Evolutionary conservation across 2,113 vertebrate species (phyloP).

Genomic region (Holacanthus passer): DNA sequence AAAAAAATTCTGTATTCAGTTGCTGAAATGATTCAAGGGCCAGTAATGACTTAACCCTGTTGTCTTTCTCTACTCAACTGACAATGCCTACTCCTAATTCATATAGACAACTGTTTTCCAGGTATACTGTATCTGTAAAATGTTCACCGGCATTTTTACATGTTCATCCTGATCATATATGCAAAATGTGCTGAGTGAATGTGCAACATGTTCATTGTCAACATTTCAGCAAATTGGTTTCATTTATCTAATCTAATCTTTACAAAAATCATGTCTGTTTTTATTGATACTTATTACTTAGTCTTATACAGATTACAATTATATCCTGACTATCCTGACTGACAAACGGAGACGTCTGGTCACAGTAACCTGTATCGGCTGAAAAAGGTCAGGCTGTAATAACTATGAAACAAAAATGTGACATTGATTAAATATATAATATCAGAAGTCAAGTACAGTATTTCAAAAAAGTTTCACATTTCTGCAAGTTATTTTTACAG

Average conservation of each 20-base stretch:
- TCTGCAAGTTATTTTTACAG: conserved; percentile 1
- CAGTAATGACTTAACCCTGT: background rate
- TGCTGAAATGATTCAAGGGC: conserved; percentile 9
- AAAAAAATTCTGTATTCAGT: conserved; percentile 8
- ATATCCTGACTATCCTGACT: too few relatives aligned
- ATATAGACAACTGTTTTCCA: too few relatives aligned
- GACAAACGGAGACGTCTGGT: too few relatives aligned
- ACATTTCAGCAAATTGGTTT: background rate
- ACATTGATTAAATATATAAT: background rate
- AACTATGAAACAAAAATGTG: background rate
- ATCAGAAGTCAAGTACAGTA: background rate
- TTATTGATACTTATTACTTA: background rate
- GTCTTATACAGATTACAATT: background rate
- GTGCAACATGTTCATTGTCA: background rate
- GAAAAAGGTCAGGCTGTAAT: background rate
- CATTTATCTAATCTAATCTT: background rate
- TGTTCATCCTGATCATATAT: background rate
- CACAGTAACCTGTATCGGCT: background rate
- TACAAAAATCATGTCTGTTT: background rate
- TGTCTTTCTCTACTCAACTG: background rate
- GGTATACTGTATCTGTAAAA: background rate
- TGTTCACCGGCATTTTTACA: background rate
- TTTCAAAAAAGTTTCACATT: background rate
- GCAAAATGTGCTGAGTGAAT: background rate
- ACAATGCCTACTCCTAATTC: too few relatives aligned